Evolutionary conservation across 2,797 vertebrate genomes (phyloP).

Genomic region (Muscicapa comitata): DNA sequence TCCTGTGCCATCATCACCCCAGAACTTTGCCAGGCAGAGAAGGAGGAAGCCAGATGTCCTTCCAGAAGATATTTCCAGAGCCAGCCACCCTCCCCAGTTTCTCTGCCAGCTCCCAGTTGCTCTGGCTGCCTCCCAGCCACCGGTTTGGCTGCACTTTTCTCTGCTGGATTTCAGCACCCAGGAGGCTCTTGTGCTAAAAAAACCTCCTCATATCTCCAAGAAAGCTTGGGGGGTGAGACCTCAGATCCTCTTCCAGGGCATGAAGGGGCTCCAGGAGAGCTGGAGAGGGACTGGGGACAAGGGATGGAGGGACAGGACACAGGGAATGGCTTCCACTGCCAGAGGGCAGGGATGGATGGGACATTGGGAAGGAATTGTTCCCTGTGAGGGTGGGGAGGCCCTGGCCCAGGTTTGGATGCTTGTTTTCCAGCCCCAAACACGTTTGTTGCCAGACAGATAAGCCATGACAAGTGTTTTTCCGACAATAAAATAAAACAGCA

Average conservation of each 20-base stretch:
- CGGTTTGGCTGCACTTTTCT: background rate
- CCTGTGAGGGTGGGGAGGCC: accelerated
- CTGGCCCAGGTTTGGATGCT: background rate
- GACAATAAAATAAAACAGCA: conserved; percentile 42
- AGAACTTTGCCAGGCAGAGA: background rate
- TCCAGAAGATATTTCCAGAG: background rate
- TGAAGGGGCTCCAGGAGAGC: background rate
- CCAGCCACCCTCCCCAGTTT: background rate
- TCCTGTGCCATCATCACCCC: background rate
- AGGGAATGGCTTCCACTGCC: background rate
- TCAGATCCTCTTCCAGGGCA: background rate
- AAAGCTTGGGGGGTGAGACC: background rate
- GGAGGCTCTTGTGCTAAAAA: background rate
- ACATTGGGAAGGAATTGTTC: accelerated
- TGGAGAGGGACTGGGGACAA: background rate
- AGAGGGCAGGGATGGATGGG: background rate
- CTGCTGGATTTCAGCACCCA: background rate
- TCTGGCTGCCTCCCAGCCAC: background rate
- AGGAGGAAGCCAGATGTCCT: background rate
- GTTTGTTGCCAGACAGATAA: conserved; percentile 67
- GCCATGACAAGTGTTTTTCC: conserved; percentile 73
- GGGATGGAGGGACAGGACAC: background rate
- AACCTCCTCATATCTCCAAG: accelerated
- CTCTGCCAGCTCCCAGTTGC: background rate
- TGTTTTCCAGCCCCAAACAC: conserved; percentile 53